Conservation (phyloP, 2,113 vertebrate species). For the Gymnogyps californianus region DNA sequence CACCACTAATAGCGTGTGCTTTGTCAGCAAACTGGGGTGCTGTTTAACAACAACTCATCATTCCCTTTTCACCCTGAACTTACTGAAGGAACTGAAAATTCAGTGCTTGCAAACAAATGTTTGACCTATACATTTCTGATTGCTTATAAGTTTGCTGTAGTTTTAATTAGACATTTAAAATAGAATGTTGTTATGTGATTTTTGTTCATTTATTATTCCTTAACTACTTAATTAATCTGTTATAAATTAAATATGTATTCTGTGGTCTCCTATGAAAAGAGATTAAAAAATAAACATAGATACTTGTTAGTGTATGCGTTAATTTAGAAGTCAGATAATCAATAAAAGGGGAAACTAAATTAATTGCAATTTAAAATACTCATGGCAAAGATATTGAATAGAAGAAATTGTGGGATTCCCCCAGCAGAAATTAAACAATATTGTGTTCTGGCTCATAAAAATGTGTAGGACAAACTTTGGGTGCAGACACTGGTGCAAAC, state of each 20-base stretch:
- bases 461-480: background rate
- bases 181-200: background rate
- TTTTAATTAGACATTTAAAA: background rate
- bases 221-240: background rate
- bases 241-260: background rate
- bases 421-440: background rate
- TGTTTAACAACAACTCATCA: background rate
- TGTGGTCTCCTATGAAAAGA: background rate
- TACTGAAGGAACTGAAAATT: background rate
- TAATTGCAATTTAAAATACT: background rate
- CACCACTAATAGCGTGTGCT: background rate
- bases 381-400: background rate
- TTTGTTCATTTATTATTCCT: background rate
- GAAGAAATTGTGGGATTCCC: background rate
- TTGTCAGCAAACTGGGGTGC: background rate
- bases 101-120: background rate
- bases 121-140: background rate
- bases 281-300: background rate
- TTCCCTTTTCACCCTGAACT: rapidly evolving
- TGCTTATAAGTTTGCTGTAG: background rate
- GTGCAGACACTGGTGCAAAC: background rate
- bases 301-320: background rate
- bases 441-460: background rate
- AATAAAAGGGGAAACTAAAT: background rate
- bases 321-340: background rate